A percentile compares a stretch with the other conserved stretches of the same genome.
Evolutionary conservation across 2,888 invertebrate genomes (phyloP).

Genomic region (Sinhomidia bicolor): DNA sequence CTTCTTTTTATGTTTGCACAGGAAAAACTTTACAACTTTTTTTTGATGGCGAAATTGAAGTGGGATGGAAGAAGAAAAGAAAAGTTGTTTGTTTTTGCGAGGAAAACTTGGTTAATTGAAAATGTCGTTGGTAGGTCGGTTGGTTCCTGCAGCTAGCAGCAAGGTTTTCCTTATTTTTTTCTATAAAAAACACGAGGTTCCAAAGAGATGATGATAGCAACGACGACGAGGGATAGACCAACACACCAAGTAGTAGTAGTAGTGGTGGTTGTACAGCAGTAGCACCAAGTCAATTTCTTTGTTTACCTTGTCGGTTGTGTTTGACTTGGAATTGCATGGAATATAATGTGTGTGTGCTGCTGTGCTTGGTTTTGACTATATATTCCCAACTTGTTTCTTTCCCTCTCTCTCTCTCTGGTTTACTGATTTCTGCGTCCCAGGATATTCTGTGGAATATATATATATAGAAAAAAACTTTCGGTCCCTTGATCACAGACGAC

Average conservation of each 20-base stretch:
- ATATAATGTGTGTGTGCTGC: conserved; percentile 9
- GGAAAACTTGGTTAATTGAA: conserved; percentile 36
- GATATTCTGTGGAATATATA: neutral
- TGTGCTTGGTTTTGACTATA: neutral
- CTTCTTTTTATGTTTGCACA: conserved; percentile 27
- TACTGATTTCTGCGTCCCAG: neutral
- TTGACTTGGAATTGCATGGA: conserved; percentile 24
- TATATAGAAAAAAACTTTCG: neutral
- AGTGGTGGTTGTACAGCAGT: too few relatives aligned
- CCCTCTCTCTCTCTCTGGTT: neutral
- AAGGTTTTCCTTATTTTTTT: too few relatives aligned
- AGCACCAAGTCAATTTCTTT: conserved; percentile 32
- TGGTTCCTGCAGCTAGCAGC: neutral
- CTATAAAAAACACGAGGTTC: neutral
- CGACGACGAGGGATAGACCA: neutral
- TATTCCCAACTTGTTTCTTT: neutral
- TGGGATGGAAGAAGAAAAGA: neutral
- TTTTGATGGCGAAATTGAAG: neutral
- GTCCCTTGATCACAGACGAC: conserved; percentile 5
- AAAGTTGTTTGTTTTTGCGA: neutral
- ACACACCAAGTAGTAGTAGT: too few relatives aligned
- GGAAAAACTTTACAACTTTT: conserved; percentile 4
- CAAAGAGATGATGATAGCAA: neutral
- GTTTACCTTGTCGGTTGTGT: conserved; percentile 14
- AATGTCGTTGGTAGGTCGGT: conserved; percentile 17